Evolutionary conservation across 2,113 vertebrate species (phyloP), one percentile per base, ranked within the genome.

Genomic region (Phyllostomus discolor): DNA sequence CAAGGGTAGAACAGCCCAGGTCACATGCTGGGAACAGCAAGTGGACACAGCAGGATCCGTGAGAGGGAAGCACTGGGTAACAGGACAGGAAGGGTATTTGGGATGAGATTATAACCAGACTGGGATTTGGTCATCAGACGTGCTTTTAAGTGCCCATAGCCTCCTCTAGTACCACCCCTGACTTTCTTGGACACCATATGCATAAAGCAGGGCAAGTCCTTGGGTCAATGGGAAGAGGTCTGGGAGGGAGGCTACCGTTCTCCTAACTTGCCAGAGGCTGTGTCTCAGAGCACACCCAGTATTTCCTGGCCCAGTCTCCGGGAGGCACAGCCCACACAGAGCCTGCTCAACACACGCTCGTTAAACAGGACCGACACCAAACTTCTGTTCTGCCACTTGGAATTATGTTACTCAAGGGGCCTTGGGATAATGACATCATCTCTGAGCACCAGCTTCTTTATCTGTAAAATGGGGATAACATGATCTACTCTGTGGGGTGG

Each of bases 391-490:
- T 88, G 46, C 35, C 31, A 35, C 59, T 64, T 17, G 69, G 26
- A 35, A 26, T 57, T 82, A 24, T n/a, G 24, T 57, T 46, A 64
- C 46, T 76, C 17, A 10, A 50, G 46, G 46, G 19, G 20, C 62
- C 50, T 72, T 62, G 83, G 17, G 72, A 84, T 22, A 62, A 76
- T 50, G 52, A 50, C 26, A 54, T 79, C 31, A 64, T n/a, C 20
- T 91, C 72, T 79, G 66, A 75, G 90, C 19, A 84, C 88, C 54
- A 50, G 59, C 76, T 72, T 95, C 80, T 81, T 69, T 48, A 66
- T 66, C 88, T 94, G n/a, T 52, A 83, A 92, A 88, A 79, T 92
- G 75, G 85, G 70, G 79, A 78, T 82, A 89, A 38, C 41, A 33
- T 5, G 28, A 80, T 22, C 72, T 93, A 64, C 46, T 48, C 19